Evolutionary conservation across 2,797 vertebrate genomes (phyloP), one percentile per base, ranked within the genome.

Genomic region (Enteromius mattozi): DNA sequence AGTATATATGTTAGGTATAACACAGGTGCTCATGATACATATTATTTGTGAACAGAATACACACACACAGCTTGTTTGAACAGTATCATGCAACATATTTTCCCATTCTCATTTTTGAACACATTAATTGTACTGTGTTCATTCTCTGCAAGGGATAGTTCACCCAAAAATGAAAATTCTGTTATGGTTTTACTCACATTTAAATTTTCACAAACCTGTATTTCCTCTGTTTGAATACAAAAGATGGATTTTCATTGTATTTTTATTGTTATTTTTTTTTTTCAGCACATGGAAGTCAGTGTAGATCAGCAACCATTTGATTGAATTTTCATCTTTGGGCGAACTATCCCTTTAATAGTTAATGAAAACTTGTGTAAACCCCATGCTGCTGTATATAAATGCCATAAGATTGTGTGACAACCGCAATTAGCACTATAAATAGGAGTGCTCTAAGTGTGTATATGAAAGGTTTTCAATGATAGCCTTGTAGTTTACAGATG

Each of bases 401-500:
- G 35, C 61, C 49, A 77, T 87, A 87, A 79, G 86, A 88, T 86
- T 91, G 87, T 91, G 85, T 87, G 80, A 63, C 85, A 91, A 87
- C 88, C 84, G 88, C 90, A 90, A 91, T 92, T 89, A 88, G 85
- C 89, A 82, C 87, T 90, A 90, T 88, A 78, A 87, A 84, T 86
- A 86, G 85, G 89, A 89, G 84, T 71, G 59, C 59, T 86, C 68
- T 27, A 21, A 13, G 51, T 54, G 30, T 30, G 71, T 88, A 85
- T 69, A 78, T 78, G 68, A 61, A 70, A 78, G 45, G 54, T 86
- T 82, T 90, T 27, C 87, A 89, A 85, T 92, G 86, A 89, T 89
- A 87, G 88, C 86, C 91, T 89, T 91, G 88, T 90, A 91, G 88
- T 93, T 92, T 91, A 90, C 78, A 88, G 87, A 90, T 87, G 86